Conservation (phyloP, 92 coral and sea anemone genomes). For the Anthopleura xanthogrammica region DNA sequence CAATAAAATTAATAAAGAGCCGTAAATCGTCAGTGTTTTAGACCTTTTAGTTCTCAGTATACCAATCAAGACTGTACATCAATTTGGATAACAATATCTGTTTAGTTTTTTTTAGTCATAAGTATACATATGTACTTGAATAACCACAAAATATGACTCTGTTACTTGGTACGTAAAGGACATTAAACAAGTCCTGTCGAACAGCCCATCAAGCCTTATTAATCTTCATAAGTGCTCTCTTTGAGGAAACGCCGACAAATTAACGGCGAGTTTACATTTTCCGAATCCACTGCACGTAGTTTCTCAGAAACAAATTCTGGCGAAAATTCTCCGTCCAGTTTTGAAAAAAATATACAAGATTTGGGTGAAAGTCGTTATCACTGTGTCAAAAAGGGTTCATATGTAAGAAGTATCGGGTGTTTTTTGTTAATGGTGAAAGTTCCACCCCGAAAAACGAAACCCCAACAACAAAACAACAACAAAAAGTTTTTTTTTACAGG, state of each 20-base stretch:
- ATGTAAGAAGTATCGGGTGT: neutral
- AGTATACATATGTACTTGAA: conserved; percentile 12
- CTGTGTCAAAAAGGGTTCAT: neutral
- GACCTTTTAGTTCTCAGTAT: conserved; percentile 3
- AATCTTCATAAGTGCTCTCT: conserved; percentile 11
- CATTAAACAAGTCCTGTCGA: conserved; percentile 14
- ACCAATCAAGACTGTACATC: conserved; percentile 29
- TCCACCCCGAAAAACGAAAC: neutral
- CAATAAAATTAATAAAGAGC: conserved; percentile 28
- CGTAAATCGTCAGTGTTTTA: conserved; percentile 18
- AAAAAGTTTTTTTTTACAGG: neutral
- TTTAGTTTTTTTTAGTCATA: conserved; percentile 12
- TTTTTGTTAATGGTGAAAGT: conserved; percentile 1
- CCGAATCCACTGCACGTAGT: conserved; percentile 9
- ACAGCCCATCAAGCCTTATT: conserved; percentile 26
- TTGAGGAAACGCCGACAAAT: conserved; percentile 21
- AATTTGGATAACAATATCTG: conserved; percentile 26
- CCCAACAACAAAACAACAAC: neutral
- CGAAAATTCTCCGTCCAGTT: neutral
- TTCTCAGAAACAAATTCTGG: neutral
- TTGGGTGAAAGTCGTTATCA: conserved; percentile 13
- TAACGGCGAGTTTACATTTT: conserved; percentile 1
- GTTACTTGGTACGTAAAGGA: conserved; percentile 19
- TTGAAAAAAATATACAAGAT: neutral
- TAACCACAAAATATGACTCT: conserved; percentile 3